Evolutionary conservation across 2,113 vertebrate genomes (phyloP).

Genomic region (Apodemus sylvaticus): DNA sequence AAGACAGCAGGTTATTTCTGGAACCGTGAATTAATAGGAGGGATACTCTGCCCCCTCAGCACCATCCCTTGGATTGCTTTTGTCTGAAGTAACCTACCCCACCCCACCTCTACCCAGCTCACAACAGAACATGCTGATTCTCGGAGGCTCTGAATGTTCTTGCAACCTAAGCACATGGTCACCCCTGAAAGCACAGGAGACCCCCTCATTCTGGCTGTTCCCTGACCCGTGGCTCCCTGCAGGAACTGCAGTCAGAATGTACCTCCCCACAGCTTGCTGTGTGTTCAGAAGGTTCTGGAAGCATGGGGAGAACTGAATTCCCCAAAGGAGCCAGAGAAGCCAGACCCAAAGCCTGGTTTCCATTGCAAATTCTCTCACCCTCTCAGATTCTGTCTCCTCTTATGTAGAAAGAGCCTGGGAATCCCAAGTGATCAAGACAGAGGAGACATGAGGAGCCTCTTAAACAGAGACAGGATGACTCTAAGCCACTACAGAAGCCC

Average conservation of each 20-base stretch:
- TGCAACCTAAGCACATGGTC: not conserved
- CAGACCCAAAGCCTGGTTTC: not conserved
- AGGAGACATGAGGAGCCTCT: not conserved
- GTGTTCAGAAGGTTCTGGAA: not conserved
- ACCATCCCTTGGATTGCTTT: not conserved
- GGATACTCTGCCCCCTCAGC: not conserved
- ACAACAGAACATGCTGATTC: not conserved
- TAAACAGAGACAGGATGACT: not conserved
- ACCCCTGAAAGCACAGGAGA: not conserved
- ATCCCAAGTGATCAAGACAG: not conserved
- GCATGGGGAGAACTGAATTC: not conserved
- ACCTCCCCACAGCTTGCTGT: not conserved
- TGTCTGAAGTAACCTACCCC: not conserved
- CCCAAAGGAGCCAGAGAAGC: not conserved
- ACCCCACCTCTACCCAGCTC: not conserved
- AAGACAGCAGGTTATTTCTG: not conserved
- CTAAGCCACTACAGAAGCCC: not conserved
- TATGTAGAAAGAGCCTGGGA: not conserved
- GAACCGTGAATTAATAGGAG: not conserved
- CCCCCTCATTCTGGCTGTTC: not conserved
- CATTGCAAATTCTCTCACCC: not conserved
- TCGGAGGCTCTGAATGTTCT: not conserved
- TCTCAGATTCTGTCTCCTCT: not conserved
- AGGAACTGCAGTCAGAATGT: not conserved
- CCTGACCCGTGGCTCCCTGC: not conserved